Percentiles rank a stretch among this genome's conserved stretches.
Evolutionary conservation across 35 echinoderm and acorn worm genomes (phyloP).

Genomic region (Heliocidaris erythrogramma): DNA sequence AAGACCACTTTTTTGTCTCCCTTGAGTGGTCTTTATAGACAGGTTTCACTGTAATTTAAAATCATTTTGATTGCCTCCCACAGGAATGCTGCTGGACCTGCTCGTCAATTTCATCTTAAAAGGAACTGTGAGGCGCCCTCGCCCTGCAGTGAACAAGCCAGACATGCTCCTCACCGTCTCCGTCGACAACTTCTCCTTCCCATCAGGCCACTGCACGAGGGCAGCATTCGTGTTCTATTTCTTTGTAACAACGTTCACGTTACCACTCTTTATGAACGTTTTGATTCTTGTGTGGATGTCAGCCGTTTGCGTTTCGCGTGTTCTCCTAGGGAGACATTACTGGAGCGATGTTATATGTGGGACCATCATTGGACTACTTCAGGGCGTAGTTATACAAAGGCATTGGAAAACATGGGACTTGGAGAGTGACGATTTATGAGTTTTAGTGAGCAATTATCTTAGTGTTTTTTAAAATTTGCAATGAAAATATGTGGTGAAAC

Average conservation of each 20-base stretch:
- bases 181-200: conserved; percentile 94
- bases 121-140: conserved; percentile 66
- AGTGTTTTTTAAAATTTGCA: neutral
- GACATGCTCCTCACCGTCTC: conserved; percentile 88
- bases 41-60: too few relatives aligned
- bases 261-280: conserved; percentile 21
- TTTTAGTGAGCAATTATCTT: neutral
- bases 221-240: conserved; percentile 68
- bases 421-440: neutral
- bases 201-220: conserved; percentile 91
- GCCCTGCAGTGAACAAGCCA: conserved; percentile 64
- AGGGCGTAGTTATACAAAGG: conserved; percentile 61
- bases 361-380: conserved; percentile 75
- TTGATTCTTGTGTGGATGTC: conserved; percentile 53
- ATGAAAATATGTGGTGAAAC: neutral
- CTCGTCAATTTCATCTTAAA: conserved; percentile 71
- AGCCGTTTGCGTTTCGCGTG: conserved; percentile 64
- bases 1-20: too few relatives aligned
- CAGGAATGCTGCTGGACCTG: conserved; percentile 85
- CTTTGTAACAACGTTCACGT: conserved; percentile 35
- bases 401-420: conserved; percentile 55
- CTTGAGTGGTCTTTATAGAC: too few relatives aligned
- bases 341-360: conserved; percentile 81
- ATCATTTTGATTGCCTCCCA: neutral
- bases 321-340: conserved; percentile 87